Evolutionary conservation across 2,888 invertebrate species (phyloP), one percentile per base, ranked within the genome.

Genomic region (Aphidoletes aphidimyza): DNA sequence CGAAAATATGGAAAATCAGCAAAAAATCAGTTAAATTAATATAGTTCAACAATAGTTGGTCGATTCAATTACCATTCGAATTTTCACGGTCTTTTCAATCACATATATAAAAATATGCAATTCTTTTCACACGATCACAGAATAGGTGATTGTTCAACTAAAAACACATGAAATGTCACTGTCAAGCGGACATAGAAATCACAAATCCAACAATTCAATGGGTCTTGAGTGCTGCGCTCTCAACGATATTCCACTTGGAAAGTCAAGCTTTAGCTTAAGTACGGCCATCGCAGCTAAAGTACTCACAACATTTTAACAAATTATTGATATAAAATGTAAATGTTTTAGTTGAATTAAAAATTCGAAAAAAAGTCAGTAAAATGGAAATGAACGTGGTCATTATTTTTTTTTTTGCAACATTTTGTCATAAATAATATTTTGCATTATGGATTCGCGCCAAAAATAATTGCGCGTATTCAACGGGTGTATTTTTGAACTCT

Each of bases 121-220:
- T 69, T 69, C 69, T n/a, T 69, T 69, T 30, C 69, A 69, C 30
- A 69, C 69, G 69, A 69, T 69, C 34, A 17, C 6, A 11, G 26
- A 54, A 54, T 11, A 5, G 6, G 54, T 54, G 22, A 54, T 54
- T 69, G 69, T 69, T 30, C 69, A 14, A 69, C 34, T 69, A 69
- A 69, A 69, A 69, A 69, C 69, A 69, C 69, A 69, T 14, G 69
- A 69, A 69, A 69, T 69, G 69, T 69, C 69, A 69, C 69, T 69
- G 69, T 69, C 69, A 69, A 69, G 69, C 69, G 14, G 30, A 69
- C 69, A 69, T 69, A 69, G 69, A 69, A 69, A 69, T 54, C 30
- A 2, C 5, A 30, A 22, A n/a, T 22, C 42, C 42, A 42, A 9
- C 9, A 30, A 30, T 1, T 69, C 34, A 69, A 30, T 69, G 69